Conservation (phyloP, 2,888 invertebrate species). For the Cosmia trapezina region DNA sequence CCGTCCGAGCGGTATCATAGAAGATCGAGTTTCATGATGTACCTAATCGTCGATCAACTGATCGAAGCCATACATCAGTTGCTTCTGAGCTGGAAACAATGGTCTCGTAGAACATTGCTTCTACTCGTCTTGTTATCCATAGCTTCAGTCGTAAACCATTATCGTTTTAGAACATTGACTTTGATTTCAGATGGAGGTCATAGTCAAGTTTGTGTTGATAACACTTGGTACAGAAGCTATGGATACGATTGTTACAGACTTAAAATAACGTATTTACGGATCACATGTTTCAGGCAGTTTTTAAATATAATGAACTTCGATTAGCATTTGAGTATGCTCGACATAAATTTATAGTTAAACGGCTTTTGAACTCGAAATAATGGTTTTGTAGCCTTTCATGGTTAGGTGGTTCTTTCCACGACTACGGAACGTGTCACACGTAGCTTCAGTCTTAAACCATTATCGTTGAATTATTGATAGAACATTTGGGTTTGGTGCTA, state of each 20-base stretch:
- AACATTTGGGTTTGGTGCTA: conserved; percentile 6
- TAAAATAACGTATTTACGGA: not conserved
- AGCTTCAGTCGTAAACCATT: conserved; percentile 22
- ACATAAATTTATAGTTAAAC: no score
- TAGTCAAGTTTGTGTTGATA: conserved; percentile 10
- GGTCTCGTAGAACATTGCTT: not conserved
- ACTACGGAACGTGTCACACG: not conserved
- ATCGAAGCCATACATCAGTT: not conserved
- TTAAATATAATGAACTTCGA: not conserved
- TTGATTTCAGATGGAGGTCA: not conserved
- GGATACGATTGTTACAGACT: conserved; percentile 1
- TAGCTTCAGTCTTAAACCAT: conserved; percentile 25
- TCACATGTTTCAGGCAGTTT: not conserved
- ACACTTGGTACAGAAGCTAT: conserved; percentile 8
- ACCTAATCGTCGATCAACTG: no score
- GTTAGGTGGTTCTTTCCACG: not conserved
- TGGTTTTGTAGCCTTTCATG: not conserved
- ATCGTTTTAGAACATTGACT: conserved; percentile 18
- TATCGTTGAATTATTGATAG: conserved; percentile 13
- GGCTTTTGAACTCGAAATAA: conserved; percentile 4
- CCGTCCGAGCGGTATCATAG: not conserved
- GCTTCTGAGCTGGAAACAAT: conserved; percentile 6
- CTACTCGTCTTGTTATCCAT: not conserved
- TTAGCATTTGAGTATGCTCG: not conserved
- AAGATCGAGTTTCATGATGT: not conserved